Percentiles rank a stretch among this genome's conserved stretches.
Conservation (phyloP, 1,140 invertebrate species). For the Aphaenogaster floridana region DNA sequence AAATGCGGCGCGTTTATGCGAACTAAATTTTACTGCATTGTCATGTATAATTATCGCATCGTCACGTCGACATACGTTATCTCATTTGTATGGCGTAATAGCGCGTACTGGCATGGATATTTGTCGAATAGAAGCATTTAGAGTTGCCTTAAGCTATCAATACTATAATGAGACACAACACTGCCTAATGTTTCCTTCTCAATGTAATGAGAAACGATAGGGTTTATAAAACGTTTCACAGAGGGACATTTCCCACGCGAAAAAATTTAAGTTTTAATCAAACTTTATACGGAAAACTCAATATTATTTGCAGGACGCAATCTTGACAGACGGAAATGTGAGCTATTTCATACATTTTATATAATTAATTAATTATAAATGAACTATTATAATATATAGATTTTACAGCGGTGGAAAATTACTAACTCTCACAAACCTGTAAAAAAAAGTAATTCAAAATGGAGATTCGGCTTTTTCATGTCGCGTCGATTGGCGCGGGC, state of each 20-base stretch:
- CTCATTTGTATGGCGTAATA: constrained; percentile 21
- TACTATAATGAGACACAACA: constrained; percentile 18
- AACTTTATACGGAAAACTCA: not conserved
- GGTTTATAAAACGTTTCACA: not conserved
- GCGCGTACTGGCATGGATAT: constrained; percentile 27
- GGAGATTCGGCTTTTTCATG: constrained; percentile 38
- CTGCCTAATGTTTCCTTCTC: not conserved
- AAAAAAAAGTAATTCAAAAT: constrained; percentile 69
- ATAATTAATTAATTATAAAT: not conserved
- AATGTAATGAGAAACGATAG: not conserved
- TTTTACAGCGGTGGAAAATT: constrained; percentile 3
- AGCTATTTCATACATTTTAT: not conserved
- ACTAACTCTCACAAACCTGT: not conserved
- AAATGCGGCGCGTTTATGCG: constrained; percentile 43
- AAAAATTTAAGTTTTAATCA: constrained; percentile 34
- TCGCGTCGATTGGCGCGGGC: constrained; percentile 28
- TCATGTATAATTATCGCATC: constrained; percentile 52
- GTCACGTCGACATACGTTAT: constrained; percentile 40
- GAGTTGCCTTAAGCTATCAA: constrained; percentile 27
- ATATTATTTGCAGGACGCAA: not conserved
- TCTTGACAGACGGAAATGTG: not conserved
- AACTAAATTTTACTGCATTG: constrained; percentile 59
- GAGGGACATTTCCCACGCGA: not conserved
- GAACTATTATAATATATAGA: not conserved
- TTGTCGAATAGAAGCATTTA: constrained; percentile 16